phyloP scores from a whole-genome alignment of 2,113 vertebrate species.

The Bos indicus region DNA sequence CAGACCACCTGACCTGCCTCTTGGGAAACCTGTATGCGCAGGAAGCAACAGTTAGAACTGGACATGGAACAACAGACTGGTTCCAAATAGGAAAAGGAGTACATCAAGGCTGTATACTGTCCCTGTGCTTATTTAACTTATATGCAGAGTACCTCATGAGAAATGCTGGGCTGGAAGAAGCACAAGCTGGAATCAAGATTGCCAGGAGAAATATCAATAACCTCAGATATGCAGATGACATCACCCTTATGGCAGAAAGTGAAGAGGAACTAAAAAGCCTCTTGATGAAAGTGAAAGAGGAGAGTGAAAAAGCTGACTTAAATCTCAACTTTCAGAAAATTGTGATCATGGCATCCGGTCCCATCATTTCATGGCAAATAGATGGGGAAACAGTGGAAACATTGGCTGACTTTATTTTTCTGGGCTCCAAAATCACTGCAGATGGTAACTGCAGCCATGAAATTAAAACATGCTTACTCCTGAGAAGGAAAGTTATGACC shows the following conservation, averaged over 20 bases:
- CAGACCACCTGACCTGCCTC: background rate
- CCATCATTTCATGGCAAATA: background rate
- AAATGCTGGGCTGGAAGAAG: background rate
- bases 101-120: background rate
- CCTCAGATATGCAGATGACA: background rate
- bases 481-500: background rate
- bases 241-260: background rate
- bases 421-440: background rate
- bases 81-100: background rate
- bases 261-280: background rate
- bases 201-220: background rate
- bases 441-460: background rate
- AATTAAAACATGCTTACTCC: background rate
- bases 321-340: background rate
- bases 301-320: background rate
- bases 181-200: background rate
- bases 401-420: background rate
- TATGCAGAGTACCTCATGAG: background rate
- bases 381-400: background rate
- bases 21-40: background rate
- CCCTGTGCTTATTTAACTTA: background rate
- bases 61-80: background rate
- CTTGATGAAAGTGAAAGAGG: background rate
- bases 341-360: fast-evolving
- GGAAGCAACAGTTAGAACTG: background rate